These are phyloP conservation scores for Bombycilla garrulus DNA, from an alignment of 2,113 vertebrate genomes.

Conservation along the genomic window DNA sequence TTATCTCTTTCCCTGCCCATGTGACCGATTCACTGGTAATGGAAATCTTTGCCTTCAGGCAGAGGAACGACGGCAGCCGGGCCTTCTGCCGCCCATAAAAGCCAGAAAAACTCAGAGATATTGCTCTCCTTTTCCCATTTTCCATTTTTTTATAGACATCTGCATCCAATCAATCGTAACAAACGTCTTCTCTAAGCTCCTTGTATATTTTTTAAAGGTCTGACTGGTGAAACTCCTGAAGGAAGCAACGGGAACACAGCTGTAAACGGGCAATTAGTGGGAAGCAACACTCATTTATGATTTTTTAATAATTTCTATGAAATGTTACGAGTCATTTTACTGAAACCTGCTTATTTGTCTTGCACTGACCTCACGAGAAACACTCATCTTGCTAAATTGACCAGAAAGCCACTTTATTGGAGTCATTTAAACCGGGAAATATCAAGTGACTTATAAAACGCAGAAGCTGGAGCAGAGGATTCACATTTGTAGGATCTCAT, in stretches of 20 bases:
- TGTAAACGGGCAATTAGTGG: not conserved
- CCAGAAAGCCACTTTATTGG: not conserved
- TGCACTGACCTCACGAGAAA: not conserved
- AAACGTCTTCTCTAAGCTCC: not conserved
- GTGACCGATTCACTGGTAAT: not conserved
- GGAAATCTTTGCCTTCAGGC: not conserved
- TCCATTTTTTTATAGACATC: not conserved
- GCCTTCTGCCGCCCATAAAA: conserved; percentile 20
- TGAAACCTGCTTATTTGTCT: conserved; percentile 4
- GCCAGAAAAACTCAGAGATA: not conserved
- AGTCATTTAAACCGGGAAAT: not conserved
- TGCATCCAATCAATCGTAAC: not conserved
- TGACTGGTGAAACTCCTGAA: not conserved
- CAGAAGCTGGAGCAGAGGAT: not conserved
- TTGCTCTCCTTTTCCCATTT: not conserved
- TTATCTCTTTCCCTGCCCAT: not conserved
- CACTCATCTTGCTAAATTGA: conserved; percentile 13
- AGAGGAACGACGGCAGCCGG: not conserved
- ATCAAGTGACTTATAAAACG: not conserved
- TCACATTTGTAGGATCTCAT: not conserved
- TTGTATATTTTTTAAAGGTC: not conserved
- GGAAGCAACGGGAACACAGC: not conserved
- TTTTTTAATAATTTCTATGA: conserved; percentile 20
- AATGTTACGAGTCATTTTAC: not conserved
- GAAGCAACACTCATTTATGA: not conserved